Evolutionary conservation across 2,797 vertebrate species (phyloP).

Genomic region (Nannoperca australis): DNA sequence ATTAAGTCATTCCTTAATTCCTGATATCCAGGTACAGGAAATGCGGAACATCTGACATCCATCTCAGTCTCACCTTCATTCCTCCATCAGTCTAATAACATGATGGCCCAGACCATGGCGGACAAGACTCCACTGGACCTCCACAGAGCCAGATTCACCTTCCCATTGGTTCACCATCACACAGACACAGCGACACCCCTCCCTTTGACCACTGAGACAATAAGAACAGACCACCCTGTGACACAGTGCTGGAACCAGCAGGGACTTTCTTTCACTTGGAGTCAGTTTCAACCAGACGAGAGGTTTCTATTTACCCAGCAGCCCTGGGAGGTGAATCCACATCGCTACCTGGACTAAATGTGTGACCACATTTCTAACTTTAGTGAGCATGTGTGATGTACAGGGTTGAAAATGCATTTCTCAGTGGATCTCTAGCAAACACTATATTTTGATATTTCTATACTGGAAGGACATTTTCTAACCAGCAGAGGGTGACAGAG

Average conservation of each 20-base stretch:
- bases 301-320: slow-evolving; percentile 55
- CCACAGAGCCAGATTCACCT: slow-evolving; percentile 43
- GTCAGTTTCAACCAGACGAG: slow-evolving; percentile 60
- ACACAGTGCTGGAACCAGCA: slow-evolving; percentile 64
- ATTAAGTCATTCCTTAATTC: neutral
- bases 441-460: neutral
- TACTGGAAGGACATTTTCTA: slow-evolving; percentile 8
- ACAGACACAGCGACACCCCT: slow-evolving; percentile 42
- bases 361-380: neutral
- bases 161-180: slow-evolving; percentile 52
- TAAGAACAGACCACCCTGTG: slow-evolving; percentile 19
- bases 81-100: slow-evolving; percentile 37
- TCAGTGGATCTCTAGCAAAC: neutral
- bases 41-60: slow-evolving; percentile 29
- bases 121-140: slow-evolving; percentile 35
- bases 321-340: slow-evolving; percentile 50
- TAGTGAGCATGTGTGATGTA: neutral
- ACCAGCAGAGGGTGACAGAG: slow-evolving; percentile 81
- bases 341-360: slow-evolving; percentile 45
- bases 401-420: neutral
- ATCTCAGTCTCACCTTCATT: slow-evolving; percentile 30
- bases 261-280: slow-evolving; percentile 50
- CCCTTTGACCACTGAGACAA: slow-evolving; percentile 40
- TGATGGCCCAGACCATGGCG: slow-evolving; percentile 17
- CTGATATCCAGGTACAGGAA: slow-evolving; percentile 47